phyloP scores from a whole-genome alignment of 2,113 vertebrate genomes.

The Indri indri region DNA sequence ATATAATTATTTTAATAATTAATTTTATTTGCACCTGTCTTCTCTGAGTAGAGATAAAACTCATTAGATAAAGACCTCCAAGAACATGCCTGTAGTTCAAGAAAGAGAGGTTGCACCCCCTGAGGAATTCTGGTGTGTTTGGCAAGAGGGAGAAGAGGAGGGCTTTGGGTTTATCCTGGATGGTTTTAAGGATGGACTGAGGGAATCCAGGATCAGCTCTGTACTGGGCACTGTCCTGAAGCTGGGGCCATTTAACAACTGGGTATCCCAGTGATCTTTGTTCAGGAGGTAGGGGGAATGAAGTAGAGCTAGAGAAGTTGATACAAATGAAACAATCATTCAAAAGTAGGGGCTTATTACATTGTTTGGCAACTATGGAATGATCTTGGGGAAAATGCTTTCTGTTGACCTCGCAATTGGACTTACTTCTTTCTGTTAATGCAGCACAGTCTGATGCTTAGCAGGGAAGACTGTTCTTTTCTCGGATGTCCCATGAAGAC shows the following conservation, averaged over 20 bases:
- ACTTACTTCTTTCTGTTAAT: background rate
- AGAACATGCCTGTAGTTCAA: background rate
- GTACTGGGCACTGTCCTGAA: background rate
- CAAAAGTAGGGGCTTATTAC: background rate
- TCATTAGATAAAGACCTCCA: background rate
- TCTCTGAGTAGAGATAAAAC: background rate
- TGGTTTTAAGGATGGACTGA: background rate
- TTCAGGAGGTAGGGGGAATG: background rate
- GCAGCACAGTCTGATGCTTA: background rate
- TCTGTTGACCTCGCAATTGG: background rate
- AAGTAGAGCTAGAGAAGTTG: background rate
- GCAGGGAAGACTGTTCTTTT: background rate
- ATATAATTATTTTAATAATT: background rate
- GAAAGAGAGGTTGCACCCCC: fast-evolving
- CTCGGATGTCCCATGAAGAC: background rate
- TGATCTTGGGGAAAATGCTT: background rate
- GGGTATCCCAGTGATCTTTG: background rate
- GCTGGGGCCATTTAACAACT: too few species aligned
- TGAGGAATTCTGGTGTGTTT: background rate
- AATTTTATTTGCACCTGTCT: background rate
- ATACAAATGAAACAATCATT: background rate
- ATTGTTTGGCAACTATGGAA: background rate
- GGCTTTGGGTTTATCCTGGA: background rate
- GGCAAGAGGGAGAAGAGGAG: fast-evolving
- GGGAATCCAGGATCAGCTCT: background rate